These are phyloP conservation scores for Phasia obesa DNA, from an alignment of 2,888 invertebrate genomes.

Conservation along the genomic window DNA sequence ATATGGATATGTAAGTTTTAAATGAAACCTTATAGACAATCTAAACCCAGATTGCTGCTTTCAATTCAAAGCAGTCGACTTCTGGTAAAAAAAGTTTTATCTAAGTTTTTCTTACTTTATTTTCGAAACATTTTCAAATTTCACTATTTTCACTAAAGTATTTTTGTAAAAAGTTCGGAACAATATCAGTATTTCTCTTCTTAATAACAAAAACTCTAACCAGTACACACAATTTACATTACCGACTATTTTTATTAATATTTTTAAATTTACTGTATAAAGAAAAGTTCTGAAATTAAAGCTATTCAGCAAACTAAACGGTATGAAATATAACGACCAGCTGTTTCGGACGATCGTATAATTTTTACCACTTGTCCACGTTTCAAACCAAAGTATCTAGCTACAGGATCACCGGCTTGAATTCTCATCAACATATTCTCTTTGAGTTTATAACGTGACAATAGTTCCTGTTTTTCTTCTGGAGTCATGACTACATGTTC, in stretches of 20 bases:
- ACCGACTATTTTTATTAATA: slow-evolving; percentile 8
- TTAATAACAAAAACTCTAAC: too few relatives aligned
- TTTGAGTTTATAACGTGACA: slow-evolving; percentile 97
- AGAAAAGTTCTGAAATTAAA: slow-evolving; percentile 18
- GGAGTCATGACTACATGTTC: slow-evolving; percentile 99
- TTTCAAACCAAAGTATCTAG: slow-evolving; percentile 98
- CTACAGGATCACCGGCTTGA: slow-evolving; percentile 99
- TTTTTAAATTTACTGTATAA: slow-evolving; percentile 36
- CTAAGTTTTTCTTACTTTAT: too few relatives aligned
- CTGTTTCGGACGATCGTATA: slow-evolving; percentile 98
- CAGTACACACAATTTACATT: too few relatives aligned
- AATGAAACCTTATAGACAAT: too few relatives aligned
- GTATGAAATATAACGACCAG: slow-evolving; percentile 99
- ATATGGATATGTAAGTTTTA: too few relatives aligned
- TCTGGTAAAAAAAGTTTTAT: too few relatives aligned
- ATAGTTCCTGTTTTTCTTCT: slow-evolving; percentile 97
- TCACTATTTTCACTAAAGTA: too few relatives aligned
- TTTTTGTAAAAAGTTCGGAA: too few relatives aligned
- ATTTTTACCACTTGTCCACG: slow-evolving; percentile 99
- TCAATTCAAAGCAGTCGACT: too few relatives aligned
- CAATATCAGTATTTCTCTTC: too few relatives aligned
- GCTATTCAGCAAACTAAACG: slow-evolving; percentile 90
- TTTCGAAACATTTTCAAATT: too few relatives aligned
- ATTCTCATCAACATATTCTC: slow-evolving; percentile 99
- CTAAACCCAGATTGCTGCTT: too few relatives aligned